Evolutionary conservation across 2,113 vertebrate genomes (phyloP), one percentile per base, ranked within the genome.

Genomic region (Myrmecobius fasciatus): DNA sequence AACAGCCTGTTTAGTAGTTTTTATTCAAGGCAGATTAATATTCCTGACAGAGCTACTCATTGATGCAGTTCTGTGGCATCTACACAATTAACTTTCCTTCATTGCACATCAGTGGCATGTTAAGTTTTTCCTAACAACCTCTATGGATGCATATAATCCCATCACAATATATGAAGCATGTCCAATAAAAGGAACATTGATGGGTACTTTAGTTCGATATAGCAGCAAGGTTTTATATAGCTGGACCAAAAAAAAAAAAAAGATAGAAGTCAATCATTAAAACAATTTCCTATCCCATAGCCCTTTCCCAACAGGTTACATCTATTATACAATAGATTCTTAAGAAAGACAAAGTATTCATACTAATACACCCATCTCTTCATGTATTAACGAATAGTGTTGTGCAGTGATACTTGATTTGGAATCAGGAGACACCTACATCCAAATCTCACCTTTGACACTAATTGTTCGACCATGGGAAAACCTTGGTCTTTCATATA

Each of bases 61-160:
- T 91, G 97, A 96, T 92, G 92, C 95, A 97, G 97, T 98, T 97
- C 98, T 98, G 97, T 96, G 97, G 97, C 97, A 98, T 95, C 97
- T 97, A 98, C 96, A 97, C 95, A 96, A 98, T 98, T 98, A 98
- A 98, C 97, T 98, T 96, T 97, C 98, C 97, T 98, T 98, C 98
- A 98, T 1, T 98, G 98, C 97, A 98, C 98, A 98, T 98, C 97
- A 98, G 98, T 96, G 96, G 96, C 95, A 97, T 97, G 98, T 97
- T 98, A 98, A 98, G 97, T 96, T 98, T 98, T 98, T 98, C 98
- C 96, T 98, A 98, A 98, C 98, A 98, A 98, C 97, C 91, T 98
- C 92, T 97, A 97, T 52, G 93, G 92, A 97, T 97, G 96, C 96
- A 97, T 97, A 97, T 97, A 98, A 98, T 97, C 98, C 98, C 97